Evolutionary conservation across 2,888 invertebrate species (phyloP), one percentile per base, ranked within the genome.

Genomic region (Bibio marci): DNA sequence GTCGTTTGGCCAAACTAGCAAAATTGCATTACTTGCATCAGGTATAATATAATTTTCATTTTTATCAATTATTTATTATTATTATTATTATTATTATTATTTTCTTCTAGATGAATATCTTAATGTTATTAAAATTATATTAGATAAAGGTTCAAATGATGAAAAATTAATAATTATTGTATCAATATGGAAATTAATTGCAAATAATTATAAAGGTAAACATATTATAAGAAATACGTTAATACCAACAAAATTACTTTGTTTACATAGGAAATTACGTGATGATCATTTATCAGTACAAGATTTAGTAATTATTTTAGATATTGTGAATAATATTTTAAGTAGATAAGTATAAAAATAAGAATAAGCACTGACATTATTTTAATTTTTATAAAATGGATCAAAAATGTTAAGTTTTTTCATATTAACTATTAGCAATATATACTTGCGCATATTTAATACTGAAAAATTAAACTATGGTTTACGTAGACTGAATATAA

Each of bases 141-240:
- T 45, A 10, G 38, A 39, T 22, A 41, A 40, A 8, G 42, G 43
- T 5, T 51, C 50, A 1, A 50, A 46, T 19, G 52, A 55, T 27
- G 62, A 62, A 37, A 55, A 58, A 36, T 41, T 52, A 15, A 37
- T 57, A 27, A 49, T 51, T 1, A 48, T 52, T 2, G 45, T 55
- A 0, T 51, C 52, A 6, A 34, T 62, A 13, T 60, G 58, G 58
- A 52, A 53, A 41, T 47, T 62, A 2, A 52, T 56, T 18, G 53
- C 56, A 7, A 54, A 52, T 17, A 55, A 52, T 18, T 52, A 52
- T 14, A 60, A 60, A 41, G 54, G 52, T 41, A 52, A 52, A 14
- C 52, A 53, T 25, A 47, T 50, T 39, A 47, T 62, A 12, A 56
- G 55, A 18, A 52, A 52, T 26, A 57, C 56, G 18, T 53, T 51